phyloP scores from a whole-genome alignment of 2,797 vertebrate species.

The Micromesistius poutassou region DNA sequence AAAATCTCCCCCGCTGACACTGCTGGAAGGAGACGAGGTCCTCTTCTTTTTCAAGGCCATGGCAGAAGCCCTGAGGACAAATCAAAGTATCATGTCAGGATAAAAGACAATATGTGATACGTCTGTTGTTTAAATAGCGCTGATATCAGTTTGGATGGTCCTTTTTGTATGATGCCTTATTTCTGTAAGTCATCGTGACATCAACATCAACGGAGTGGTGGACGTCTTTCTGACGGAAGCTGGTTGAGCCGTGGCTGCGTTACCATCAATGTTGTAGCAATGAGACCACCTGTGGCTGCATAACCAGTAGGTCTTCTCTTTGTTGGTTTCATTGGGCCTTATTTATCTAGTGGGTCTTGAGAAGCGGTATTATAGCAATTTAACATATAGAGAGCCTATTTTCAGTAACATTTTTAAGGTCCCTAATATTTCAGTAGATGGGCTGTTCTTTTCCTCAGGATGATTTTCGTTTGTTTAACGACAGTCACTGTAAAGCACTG shows the following conservation, averaged over 20 bases:
- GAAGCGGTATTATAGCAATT: not conserved
- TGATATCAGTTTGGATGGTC: not conserved
- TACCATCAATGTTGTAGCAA: not conserved
- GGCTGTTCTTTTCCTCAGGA: not conserved
- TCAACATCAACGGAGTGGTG: not conserved
- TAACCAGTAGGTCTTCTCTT: not conserved
- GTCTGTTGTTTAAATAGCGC: not conserved
- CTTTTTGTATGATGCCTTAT: not conserved
- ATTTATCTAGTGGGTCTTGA: not conserved
- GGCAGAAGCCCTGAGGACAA: slow-evolving; percentile 62
- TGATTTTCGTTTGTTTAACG: not conserved
- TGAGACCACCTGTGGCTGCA: slow-evolving; percentile 1
- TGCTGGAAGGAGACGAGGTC: slow-evolving; percentile 95
- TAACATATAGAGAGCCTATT: not conserved
- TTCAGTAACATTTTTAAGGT: not conserved
- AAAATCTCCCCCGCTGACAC: slow-evolving; percentile 94
- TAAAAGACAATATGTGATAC: not conserved
- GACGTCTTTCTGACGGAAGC: not conserved
- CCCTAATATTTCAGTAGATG: not conserved
- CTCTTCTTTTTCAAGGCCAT: slow-evolving; percentile 98
- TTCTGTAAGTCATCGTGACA: not conserved
- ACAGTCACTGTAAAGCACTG: not conserved
- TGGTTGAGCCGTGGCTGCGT: not conserved
- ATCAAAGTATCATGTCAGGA: slow-evolving; percentile 1
- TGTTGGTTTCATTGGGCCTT: not conserved